Evolutionary conservation across 30 jellyfish, hydroid and myxozoan species (phyloP).

Genomic region (Clytia hemisphaerica): DNA sequence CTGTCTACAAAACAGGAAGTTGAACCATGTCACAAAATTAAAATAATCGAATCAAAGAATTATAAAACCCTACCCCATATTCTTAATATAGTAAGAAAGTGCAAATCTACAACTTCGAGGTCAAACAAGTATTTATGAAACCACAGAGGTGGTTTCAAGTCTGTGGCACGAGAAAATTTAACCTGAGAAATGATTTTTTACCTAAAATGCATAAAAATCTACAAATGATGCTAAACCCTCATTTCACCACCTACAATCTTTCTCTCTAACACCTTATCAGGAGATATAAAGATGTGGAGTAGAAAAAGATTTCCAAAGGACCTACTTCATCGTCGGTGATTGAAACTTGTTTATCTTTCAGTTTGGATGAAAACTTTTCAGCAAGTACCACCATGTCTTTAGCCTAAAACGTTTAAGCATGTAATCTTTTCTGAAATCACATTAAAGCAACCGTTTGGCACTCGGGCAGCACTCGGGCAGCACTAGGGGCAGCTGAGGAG

Average conservation of each 20-base stretch:
- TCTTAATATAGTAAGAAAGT: no score
- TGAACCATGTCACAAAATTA: not conserved
- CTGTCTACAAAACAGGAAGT: slow-evolving; percentile 46
- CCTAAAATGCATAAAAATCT: not conserved
- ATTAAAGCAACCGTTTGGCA: no score
- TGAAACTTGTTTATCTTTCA: slow-evolving; percentile 70
- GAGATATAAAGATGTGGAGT: no score
- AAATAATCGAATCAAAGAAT: not conserved
- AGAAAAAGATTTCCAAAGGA: not conserved
- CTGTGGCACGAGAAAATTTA: not conserved
- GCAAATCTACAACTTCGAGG: no score
- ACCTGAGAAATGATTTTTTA: not conserved
- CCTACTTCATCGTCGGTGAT: slow-evolving; percentile 88
- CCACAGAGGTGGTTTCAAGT: no score
- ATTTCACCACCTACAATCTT: no score
- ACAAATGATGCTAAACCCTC: no score
- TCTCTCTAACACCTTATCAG: no score
- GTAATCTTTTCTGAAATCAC: no score
- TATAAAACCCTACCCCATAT: not conserved
- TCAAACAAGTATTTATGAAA: no score
- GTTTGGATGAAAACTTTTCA: slow-evolving; percentile 66
- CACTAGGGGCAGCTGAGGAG: no score
- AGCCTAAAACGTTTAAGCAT: slow-evolving; percentile 64
- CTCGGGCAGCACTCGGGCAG: no score
- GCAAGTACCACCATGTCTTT: slow-evolving; percentile 88